Evolutionary conservation across 1,140 invertebrate species (phyloP).

Genomic region (Anastrepha obliqua): DNA sequence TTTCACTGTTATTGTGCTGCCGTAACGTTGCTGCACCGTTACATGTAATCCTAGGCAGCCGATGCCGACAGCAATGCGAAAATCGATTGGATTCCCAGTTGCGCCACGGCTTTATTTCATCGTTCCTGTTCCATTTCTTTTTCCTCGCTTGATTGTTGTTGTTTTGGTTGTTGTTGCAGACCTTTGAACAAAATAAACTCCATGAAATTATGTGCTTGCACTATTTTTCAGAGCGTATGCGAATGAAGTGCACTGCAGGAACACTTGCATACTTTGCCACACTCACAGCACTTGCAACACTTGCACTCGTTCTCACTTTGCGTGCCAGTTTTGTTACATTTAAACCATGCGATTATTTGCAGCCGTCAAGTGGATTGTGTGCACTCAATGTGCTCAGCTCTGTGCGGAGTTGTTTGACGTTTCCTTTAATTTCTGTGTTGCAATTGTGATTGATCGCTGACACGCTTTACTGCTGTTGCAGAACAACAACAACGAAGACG

Average conservation of each 20-base stretch:
- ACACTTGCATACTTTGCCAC: neutral
- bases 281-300: neutral
- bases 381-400: neutral
- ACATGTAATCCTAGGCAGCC: neutral
- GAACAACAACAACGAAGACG: neutral
- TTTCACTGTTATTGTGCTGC: neutral
- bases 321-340: slow-evolving; percentile 19
- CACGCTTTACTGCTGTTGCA: neutral
- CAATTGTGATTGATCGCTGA: slow-evolving; percentile 25
- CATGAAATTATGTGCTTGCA: slow-evolving; percentile 41
- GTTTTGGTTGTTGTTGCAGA: slow-evolving; percentile 12
- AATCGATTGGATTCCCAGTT: slow-evolving; percentile 20
- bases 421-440: slow-evolving; percentile 24
- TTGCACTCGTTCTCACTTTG: neutral
- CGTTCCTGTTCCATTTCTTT: neutral
- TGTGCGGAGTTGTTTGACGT: slow-evolving; percentile 11
- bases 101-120: neutral
- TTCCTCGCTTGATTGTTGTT: neutral
- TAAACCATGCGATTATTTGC: slow-evolving; percentile 10
- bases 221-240: slow-evolving; percentile 3
- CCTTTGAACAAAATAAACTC: neutral
- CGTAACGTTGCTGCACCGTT: neutral
- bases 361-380: slow-evolving; percentile 18
- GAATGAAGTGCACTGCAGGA: neutral
- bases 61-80: slow-evolving; percentile 14